A percentile compares a stretch with the other conserved stretches of the same genome.
phyloP scores from a whole-genome alignment of 2,113 vertebrate genomes.

The Chionomys nivalis region DNA sequence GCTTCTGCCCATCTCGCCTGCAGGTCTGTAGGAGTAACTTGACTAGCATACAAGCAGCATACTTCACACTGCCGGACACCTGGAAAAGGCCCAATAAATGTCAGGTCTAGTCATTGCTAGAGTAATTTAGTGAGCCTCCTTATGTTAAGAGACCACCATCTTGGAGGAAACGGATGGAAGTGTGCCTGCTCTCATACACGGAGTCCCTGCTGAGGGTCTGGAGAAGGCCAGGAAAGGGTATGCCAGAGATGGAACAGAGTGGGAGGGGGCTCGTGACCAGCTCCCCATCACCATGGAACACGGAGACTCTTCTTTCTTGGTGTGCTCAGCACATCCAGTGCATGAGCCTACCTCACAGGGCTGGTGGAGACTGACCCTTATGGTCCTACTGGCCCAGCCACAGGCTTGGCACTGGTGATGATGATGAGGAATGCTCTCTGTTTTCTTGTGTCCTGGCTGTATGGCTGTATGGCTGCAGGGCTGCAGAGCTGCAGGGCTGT shows the following conservation, averaged over 20 bases:
- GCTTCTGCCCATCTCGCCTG: neutral
- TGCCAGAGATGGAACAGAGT: too few relatives aligned
- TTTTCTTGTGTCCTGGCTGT: neutral
- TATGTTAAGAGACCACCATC: neutral
- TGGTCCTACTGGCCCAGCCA: neutral
- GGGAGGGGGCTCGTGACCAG: neutral
- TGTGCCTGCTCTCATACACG: fast-evolving
- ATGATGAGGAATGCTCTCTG: neutral
- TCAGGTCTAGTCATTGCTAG: neutral
- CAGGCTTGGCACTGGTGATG: neutral
- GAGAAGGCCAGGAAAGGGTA: neutral
- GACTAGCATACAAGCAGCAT: neutral
- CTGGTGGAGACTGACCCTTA: neutral
- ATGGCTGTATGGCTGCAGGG: too few relatives aligned
- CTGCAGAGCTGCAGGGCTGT: neutral
- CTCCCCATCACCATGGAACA: neutral
- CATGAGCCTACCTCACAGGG: neutral
- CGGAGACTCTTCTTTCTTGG: neutral
- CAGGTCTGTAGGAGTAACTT: neutral
- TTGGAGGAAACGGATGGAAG: neutral
- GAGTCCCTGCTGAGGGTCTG: neutral
- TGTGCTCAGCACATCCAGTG: too few relatives aligned
- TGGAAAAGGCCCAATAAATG: neutral
- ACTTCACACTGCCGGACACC: neutral
- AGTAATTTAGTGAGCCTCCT: neutral